A percentile compares a stretch with the other conserved stretches of the same genome.
Conservation (phyloP, 2,113 vertebrate genomes). For the Scomber scombrus region DNA sequence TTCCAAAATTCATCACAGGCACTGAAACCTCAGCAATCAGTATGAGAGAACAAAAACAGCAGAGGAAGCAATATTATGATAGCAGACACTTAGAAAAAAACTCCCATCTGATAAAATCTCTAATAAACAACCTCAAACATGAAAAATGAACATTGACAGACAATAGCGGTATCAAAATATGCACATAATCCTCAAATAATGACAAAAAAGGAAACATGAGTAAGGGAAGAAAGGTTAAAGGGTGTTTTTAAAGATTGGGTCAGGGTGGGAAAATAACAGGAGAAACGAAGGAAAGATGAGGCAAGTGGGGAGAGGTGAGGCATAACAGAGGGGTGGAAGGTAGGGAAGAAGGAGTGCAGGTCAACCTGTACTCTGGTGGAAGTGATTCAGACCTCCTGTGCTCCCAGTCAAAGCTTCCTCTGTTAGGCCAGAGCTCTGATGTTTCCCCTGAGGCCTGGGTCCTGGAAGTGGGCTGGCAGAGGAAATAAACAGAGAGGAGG, state of each 20-base stretch:
- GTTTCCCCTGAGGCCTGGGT: constrained; percentile 69
- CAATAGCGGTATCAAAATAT: background rate
- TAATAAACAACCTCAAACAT: no score
- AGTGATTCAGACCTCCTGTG: constrained; percentile 63
- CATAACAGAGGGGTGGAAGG: constrained; percentile 20
- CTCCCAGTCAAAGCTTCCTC: constrained; percentile 76
- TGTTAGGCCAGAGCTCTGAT: constrained; percentile 73
- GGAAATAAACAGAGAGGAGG: constrained; percentile 81
- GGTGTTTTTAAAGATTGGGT: constrained; percentile 19
- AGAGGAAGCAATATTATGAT: background rate
- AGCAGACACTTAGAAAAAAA: background rate
- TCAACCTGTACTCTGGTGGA: constrained; percentile 53
- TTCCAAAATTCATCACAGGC: background rate
- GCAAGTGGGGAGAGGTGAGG: constrained; percentile 35
- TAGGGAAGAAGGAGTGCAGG: constrained; percentile 14
- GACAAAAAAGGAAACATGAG: background rate
- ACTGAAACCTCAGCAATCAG: background rate
- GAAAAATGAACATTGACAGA: no score
- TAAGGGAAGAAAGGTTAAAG: background rate
- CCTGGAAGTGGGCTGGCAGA: constrained; percentile 81
- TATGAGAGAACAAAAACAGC: background rate
- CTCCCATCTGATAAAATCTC: no score
- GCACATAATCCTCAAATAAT: background rate
- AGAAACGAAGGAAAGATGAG: constrained; percentile 43
- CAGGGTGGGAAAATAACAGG: constrained; percentile 5